Conservation (phyloP, 2,888 invertebrate species). For the Catocala nupta region DNA sequence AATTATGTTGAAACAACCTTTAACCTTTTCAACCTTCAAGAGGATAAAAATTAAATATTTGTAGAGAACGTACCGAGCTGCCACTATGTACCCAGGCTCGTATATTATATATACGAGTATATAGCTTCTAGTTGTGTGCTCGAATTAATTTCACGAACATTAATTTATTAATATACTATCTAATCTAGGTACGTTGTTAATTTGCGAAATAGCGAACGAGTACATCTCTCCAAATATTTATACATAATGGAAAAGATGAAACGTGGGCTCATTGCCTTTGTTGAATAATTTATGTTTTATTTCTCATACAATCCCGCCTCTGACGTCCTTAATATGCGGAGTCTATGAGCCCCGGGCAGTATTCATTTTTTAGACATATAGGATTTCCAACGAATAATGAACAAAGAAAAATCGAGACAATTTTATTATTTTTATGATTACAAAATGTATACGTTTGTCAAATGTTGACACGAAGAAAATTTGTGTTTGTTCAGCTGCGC, state of each 20-base stretch:
- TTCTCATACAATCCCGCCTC: constrained; percentile 64
- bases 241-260: constrained; percentile 76
- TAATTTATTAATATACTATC: constrained; percentile 49
- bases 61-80: constrained; percentile 8
- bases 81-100: constrained; percentile 13
- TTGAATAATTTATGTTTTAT: constrained; percentile 82
- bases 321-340: constrained; percentile 61
- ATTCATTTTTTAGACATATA: constrained; percentile 62
- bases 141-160: constrained; percentile 45
- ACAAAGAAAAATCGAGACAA: constrained; percentile 46
- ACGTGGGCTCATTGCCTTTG: constrained; percentile 74
- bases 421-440: constrained; percentile 40
- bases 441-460: constrained; percentile 29
- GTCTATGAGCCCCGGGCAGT: constrained; percentile 63
- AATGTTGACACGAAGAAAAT: constrained; percentile 19
- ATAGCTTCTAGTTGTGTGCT: constrained; percentile 34
- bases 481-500: constrained; percentile 1
- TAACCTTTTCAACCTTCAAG: constrained; percentile 11
- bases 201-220: constrained; percentile 69
- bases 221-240: constrained; percentile 70
- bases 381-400: constrained; percentile 46
- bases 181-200: constrained; percentile 65
- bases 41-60: constrained; percentile 40
- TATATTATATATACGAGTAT: background rate
- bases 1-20: constrained; percentile 16